Conservation (phyloP, 2,113 vertebrate species). For the Maccullochella peelii region DNA sequence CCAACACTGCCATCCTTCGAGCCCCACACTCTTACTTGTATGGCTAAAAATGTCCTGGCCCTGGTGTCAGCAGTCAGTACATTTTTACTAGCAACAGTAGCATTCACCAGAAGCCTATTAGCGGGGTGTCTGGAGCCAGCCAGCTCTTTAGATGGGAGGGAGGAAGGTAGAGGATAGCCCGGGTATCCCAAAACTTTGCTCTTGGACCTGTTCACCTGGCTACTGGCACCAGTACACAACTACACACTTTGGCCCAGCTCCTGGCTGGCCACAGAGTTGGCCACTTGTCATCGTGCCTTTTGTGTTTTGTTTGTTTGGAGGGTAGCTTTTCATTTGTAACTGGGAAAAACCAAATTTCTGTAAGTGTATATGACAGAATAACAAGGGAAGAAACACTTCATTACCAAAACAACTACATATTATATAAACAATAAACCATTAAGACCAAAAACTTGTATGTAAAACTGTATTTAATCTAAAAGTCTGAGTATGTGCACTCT, state of each 20-base stretch:
- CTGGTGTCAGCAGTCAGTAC: slow-evolving; percentile 28
- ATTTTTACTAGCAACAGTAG: slow-evolving; percentile 25
- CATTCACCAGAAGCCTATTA: slow-evolving; percentile 29
- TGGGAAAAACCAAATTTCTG: not conserved
- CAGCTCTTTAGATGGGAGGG: slow-evolving; percentile 2
- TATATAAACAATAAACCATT: not conserved
- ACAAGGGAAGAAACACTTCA: not conserved
- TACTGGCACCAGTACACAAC: slow-evolving; percentile 25
- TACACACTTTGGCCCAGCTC: slow-evolving; percentile 29
- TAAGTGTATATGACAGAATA: not conserved
- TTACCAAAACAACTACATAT: slow-evolving; percentile 1
- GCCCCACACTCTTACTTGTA: not conserved
- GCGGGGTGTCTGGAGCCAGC: not conserved
- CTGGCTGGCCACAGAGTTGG: slow-evolving; percentile 11
- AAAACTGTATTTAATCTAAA: slow-evolving; percentile 31
- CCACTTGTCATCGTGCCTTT: slow-evolving; percentile 22
- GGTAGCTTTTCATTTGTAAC: slow-evolving; percentile 1
- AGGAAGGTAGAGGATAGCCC: slow-evolving; percentile 13
- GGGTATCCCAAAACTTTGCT: slow-evolving; percentile 37
- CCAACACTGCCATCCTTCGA: slow-evolving; percentile 15
- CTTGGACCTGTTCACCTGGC: slow-evolving; percentile 2
- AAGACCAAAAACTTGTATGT: slow-evolving; percentile 1
- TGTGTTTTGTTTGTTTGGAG: slow-evolving; percentile 18
- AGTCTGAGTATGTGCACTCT: slow-evolving; percentile 18
- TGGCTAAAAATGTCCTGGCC: slow-evolving; percentile 12